phyloP scores from a whole-genome alignment of 2,888 invertebrate species.

The Trachelus troglodyta region DNA sequence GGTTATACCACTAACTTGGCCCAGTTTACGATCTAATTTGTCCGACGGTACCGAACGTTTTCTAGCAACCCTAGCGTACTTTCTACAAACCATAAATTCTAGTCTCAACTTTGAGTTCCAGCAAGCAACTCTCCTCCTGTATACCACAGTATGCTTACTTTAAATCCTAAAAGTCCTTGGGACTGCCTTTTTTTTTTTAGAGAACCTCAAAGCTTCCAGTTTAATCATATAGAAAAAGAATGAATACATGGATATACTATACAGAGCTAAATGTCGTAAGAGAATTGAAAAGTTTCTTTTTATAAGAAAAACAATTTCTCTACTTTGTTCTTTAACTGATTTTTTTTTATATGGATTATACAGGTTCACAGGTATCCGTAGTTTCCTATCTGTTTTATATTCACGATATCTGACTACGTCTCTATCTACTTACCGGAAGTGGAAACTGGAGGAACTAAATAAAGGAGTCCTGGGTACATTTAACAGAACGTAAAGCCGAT shows the following conservation, averaged over 20 bases:
- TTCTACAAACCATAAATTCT: neutral
- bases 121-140: neutral
- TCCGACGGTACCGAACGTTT: constrained; percentile 1
- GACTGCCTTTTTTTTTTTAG: neutral
- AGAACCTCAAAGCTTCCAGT: neutral
- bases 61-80: neutral
- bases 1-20: neutral
- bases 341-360: neutral
- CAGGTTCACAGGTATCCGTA: neutral
- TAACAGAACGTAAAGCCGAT: constrained; percentile 9
- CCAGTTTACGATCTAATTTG: constrained; percentile 6
- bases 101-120: neutral
- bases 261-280: too few species aligned
- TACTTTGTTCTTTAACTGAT: neutral
- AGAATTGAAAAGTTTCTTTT: too few species aligned
- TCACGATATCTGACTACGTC: neutral
- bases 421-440: constrained; percentile 9
- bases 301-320: too few species aligned
- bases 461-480: constrained; percentile 4
- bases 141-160: constrained; percentile 18
- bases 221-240: neutral
- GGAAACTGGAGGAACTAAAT: neutral
- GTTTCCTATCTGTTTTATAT: neutral
- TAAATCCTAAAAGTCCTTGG: neutral
- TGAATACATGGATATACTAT: too few species aligned